Conservation (phyloP, 2,797 vertebrate genomes). For the Eulemur coronatus region DNA sequence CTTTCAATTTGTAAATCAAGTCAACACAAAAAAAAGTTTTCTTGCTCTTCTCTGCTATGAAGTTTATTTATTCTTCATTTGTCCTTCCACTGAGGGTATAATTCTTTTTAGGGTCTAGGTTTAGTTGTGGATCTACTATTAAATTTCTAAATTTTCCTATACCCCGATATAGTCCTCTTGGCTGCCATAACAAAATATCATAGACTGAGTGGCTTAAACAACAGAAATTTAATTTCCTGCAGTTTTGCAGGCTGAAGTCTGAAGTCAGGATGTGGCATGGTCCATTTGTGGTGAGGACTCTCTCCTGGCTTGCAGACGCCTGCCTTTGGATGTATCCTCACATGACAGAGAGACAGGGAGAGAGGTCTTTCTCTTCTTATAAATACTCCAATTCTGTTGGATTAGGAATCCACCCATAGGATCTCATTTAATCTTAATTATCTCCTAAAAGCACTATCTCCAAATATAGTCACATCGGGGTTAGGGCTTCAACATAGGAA, state of each 20-base stretch:
- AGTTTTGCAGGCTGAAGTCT: background rate
- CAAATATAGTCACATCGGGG: background rate
- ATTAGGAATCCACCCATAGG: background rate
- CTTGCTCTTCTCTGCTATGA: background rate
- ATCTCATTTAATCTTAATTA: background rate
- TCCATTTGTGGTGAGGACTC: background rate
- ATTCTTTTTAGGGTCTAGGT: background rate
- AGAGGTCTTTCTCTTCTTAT: background rate
- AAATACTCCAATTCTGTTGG: background rate
- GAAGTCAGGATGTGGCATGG: background rate
- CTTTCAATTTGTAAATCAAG: background rate
- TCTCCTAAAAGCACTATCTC: background rate
- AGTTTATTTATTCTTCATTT: background rate
- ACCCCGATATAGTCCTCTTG: background rate
- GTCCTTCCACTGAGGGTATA: background rate
- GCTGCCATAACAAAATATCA: background rate
- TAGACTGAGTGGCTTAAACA: background rate
- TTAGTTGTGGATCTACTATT: background rate
- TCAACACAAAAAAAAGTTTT: background rate
- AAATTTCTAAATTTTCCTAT: background rate
- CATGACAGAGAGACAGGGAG: background rate
- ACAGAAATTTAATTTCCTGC: background rate
- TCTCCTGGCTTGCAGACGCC: background rate
- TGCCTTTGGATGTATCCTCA: background rate
- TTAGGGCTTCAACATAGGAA: background rate